phyloP scores from a whole-genome alignment of 2,888 invertebrate species.

The Cosmopolites sordidus region DNA sequence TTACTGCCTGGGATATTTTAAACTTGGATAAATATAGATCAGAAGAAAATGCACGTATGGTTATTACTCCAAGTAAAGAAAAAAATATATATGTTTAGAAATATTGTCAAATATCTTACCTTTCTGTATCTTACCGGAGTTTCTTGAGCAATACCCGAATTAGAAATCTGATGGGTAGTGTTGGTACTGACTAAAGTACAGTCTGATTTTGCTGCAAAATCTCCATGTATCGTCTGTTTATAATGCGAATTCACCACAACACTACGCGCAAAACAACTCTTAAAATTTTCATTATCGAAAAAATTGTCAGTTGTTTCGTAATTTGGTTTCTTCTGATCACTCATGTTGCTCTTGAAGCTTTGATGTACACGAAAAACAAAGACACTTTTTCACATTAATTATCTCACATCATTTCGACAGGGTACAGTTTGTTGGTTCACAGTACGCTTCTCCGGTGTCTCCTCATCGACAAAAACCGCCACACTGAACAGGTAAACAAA shows the following conservation, averaged over 20 bases:
- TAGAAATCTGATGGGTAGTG: not conserved
- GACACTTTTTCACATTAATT: too few species aligned
- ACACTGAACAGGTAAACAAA: constrained; percentile 19
- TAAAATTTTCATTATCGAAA: constrained; percentile 25
- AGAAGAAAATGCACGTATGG: not conserved
- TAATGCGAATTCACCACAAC: constrained; percentile 44
- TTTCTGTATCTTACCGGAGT: constrained; percentile 12
- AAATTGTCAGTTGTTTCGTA: not conserved
- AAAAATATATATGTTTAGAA: not conserved
- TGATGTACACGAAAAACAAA: too few species aligned
- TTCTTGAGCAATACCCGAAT: constrained; percentile 4
- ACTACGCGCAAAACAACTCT: constrained; percentile 47
- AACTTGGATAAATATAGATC: not conserved
- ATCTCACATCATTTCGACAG: too few species aligned
- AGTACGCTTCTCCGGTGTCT: not conserved
- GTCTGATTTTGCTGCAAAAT: constrained; percentile 8
- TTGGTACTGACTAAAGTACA: not conserved
- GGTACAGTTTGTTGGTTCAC: too few species aligned
- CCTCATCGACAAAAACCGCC: constrained; percentile 2
- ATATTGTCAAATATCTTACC: constrained; percentile 5
- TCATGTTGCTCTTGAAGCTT: constrained; percentile 2
- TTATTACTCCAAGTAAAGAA: not conserved
- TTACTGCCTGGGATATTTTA: not conserved
- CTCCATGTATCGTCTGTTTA: constrained; percentile 32
- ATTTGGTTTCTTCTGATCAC: constrained; percentile 4